phyloP scores from a whole-genome alignment of 2,888 invertebrate species.

The Cheilosia vulpina region DNA sequence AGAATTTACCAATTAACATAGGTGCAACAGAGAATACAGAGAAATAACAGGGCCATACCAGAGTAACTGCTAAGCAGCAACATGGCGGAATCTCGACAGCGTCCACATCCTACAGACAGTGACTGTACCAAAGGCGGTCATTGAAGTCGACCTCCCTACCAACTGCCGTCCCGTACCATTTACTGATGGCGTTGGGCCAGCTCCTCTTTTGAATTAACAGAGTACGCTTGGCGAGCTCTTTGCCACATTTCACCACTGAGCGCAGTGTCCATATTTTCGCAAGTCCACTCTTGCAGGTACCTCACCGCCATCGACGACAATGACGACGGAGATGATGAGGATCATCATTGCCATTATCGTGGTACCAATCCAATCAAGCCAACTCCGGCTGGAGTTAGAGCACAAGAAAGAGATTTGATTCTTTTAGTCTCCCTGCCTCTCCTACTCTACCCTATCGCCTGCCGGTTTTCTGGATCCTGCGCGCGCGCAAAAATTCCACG shows the following conservation, averaged over 20 bases:
- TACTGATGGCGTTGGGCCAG: constrained; percentile 45
- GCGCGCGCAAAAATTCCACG: constrained; percentile 76
- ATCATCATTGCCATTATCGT: constrained; percentile 63
- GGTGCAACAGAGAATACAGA: too few species aligned
- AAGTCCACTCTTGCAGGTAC: not conserved
- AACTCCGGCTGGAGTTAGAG: constrained; percentile 42
- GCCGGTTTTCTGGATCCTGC: constrained; percentile 63
- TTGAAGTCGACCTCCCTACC: not conserved
- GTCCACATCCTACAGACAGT: not conserved
- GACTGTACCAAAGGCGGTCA: not conserved
- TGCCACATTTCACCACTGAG: constrained; percentile 58
- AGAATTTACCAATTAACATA: too few species aligned
- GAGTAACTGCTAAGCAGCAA: too few species aligned
- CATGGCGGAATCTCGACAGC: too few species aligned
- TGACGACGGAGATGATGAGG: constrained; percentile 35
- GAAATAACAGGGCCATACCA: too few species aligned
- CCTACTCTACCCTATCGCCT: constrained; percentile 19
- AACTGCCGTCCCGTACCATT: not conserved
- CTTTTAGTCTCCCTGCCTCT: constrained; percentile 13
- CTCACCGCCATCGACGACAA: constrained; percentile 24
- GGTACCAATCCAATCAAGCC: constrained; percentile 40
- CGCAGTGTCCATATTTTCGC: constrained; percentile 44
- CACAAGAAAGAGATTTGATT: constrained; percentile 36
- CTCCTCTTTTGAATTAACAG: constrained; percentile 55
- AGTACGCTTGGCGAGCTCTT: constrained; percentile 42